Conservation (phyloP, 1,140 invertebrate species). For the Lepidurus packardi region DNA sequence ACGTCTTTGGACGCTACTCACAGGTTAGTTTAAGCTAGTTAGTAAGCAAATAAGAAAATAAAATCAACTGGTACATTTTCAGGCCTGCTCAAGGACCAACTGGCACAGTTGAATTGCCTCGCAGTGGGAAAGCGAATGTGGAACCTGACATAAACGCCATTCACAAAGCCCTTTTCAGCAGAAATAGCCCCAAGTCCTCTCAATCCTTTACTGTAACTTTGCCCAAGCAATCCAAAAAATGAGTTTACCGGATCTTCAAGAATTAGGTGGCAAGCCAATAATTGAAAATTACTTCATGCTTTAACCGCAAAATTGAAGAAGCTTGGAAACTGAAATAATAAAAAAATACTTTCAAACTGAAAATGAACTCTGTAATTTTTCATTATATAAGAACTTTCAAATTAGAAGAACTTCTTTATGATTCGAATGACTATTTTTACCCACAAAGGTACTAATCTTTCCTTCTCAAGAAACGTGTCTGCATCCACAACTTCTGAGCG, state of each 20-base stretch:
- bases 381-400: neutral
- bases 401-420: conserved; percentile 46
- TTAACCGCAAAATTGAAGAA: neutral
- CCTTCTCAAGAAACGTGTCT: conserved; percentile 44
- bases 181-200: conserved; percentile 34
- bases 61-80: neutral
- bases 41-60: neutral
- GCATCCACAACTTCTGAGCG: conserved; percentile 45
- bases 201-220: conserved; percentile 34
- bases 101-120: neutral
- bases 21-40: neutral
- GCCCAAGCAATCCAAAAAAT: conserved; percentile 30
- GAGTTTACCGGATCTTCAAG: neutral
- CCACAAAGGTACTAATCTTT: conserved; percentile 49
- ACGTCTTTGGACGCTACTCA: neutral
- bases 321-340: neutral
- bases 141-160: conserved; percentile 39
- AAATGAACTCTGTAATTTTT: neutral
- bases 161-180: conserved; percentile 40
- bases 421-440: conserved; percentile 46
- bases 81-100: conserved; percentile 16
- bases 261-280: neutral
- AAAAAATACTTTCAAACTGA: conserved; percentile 4
- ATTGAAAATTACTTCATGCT: neutral
- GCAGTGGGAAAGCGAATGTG: conserved; percentile 37